A percentile compares a stretch with the other conserved stretches of the same genome.
phyloP scores from a whole-genome alignment of 2,113 vertebrate genomes.

The Spilogale gracilis region DNA sequence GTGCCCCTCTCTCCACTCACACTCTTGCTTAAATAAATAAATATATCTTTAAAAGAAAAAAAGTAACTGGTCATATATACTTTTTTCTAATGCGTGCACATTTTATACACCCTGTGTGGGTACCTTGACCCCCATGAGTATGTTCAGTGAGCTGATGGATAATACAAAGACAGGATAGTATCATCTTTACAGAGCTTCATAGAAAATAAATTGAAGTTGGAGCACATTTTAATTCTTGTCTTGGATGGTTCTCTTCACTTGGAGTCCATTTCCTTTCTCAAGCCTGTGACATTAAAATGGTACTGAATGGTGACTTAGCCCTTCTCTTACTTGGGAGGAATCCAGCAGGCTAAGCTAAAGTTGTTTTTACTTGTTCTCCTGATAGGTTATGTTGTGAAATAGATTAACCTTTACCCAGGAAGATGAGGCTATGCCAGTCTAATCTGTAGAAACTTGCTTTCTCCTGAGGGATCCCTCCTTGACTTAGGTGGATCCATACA shows the following conservation, averaged over 20 bases:
- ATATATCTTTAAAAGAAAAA: too few species aligned
- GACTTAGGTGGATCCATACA: neutral
- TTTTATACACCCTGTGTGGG: neutral
- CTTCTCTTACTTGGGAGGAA: neutral
- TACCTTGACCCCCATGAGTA: neutral
- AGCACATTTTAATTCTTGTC: neutral
- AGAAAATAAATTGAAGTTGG: neutral
- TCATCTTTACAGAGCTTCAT: neutral
- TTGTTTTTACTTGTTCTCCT: conserved; percentile 23
- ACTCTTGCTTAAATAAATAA: too few species aligned
- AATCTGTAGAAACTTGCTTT: neutral
- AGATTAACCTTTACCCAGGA: neutral
- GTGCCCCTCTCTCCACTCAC: too few species aligned
- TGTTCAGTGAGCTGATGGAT: neutral
- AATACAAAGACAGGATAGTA: neutral
- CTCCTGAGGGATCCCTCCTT: neutral
- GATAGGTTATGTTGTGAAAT: neutral
- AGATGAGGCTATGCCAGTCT: neutral
- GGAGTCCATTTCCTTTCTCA: neutral
- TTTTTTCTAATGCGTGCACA: neutral
- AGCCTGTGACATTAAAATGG: neutral
- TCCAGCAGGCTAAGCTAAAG: neutral
- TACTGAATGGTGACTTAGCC: neutral
- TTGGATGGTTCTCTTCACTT: neutral
- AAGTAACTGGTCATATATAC: neutral